Conservation (phyloP, 2,888 invertebrate genomes). For the Cataglyphis altisquamis region DNA sequence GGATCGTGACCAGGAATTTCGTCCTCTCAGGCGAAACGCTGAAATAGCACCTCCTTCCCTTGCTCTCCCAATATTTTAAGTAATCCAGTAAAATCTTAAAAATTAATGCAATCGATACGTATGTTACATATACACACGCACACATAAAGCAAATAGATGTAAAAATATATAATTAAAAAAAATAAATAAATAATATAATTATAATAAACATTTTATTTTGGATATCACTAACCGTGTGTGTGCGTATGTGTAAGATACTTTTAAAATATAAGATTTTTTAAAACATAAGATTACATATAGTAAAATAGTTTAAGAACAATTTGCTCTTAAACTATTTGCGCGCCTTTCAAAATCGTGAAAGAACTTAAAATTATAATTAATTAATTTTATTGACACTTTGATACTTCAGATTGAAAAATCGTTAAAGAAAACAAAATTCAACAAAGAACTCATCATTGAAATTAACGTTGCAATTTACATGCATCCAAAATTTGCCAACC, state of each 20-base stretch:
- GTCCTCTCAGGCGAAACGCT: conserved; percentile 45
- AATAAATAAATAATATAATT: neutral
- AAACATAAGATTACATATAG: neutral
- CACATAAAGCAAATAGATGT: neutral
- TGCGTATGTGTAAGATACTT: too few relatives aligned
- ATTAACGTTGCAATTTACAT: neutral
- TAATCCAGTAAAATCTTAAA: neutral
- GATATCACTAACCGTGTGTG: neutral
- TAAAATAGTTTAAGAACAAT: neutral
- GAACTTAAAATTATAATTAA: neutral
- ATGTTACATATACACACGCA: neutral
- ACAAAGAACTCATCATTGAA: neutral
- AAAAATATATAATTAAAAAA: neutral
- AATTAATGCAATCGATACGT: neutral
- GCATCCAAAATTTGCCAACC: neutral
- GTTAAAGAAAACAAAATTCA: neutral
- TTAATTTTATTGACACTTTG: neutral
- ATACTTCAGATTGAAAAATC: neutral
- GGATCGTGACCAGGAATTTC: conserved; percentile 55
- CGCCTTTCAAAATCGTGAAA: neutral
- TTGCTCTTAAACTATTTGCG: neutral
- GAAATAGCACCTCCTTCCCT: conserved; percentile 32
- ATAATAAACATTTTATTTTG: neutral
- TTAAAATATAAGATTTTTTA: neutral
- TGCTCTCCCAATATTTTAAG: conserved; percentile 11